phyloP scores from a whole-genome alignment of 1,140 invertebrate genomes.

The Pectinophora gossypiella region DNA sequence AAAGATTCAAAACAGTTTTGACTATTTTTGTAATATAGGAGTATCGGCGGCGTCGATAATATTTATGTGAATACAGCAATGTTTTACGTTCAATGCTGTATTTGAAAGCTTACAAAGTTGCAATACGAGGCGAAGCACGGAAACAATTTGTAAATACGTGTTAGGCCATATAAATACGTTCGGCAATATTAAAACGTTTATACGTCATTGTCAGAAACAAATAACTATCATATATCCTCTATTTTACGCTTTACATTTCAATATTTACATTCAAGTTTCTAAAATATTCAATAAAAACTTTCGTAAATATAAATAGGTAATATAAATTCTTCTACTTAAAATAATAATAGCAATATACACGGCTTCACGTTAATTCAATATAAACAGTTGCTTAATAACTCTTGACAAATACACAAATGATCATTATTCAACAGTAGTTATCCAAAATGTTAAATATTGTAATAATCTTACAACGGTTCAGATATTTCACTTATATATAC shows the following conservation, averaged over 20 bases:
- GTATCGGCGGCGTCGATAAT: no score
- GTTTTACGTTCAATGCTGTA: no score
- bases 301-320: constrained; percentile 11
- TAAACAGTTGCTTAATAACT: constrained; percentile 28
- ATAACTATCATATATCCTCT: constrained; percentile 10
- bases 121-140: not conserved
- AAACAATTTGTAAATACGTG: no score
- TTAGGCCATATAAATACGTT: constrained; percentile 1
- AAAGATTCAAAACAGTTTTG: no score
- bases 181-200: constrained; percentile 16
- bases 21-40: no score
- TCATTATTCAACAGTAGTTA: constrained; percentile 26
- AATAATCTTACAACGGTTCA: constrained; percentile 28
- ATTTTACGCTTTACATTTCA: constrained; percentile 10
- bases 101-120: not conserved
- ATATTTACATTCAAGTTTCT: constrained; percentile 29
- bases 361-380: constrained; percentile 29
- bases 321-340: constrained; percentile 42
- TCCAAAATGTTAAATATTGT: constrained; percentile 18
- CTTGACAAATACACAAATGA: constrained; percentile 18
- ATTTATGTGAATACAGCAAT: no score
- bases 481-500: constrained; percentile 37
- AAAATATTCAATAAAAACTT: constrained; percentile 31
- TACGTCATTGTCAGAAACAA: constrained; percentile 13
- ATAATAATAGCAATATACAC: constrained; percentile 46